Evolutionary conservation across 2,113 vertebrate genomes (phyloP).

Genomic region (Menidia beryllina): DNA sequence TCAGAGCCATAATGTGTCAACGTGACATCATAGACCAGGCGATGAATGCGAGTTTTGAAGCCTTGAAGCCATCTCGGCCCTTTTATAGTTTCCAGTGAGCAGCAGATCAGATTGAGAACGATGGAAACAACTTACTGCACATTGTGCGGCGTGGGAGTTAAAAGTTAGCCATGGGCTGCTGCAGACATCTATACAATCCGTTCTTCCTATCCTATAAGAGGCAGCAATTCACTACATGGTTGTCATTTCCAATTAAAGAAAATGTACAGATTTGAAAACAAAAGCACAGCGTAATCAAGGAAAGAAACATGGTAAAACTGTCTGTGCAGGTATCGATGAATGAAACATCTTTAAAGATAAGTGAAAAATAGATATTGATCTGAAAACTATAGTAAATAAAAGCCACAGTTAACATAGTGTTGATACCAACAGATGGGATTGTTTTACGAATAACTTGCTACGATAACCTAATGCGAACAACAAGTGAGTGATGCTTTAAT

Average conservation of each 20-base stretch:
- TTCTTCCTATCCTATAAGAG: neutral
- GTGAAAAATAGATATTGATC: neutral
- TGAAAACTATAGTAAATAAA: neutral
- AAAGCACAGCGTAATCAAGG: neutral
- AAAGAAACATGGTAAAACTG: neutral
- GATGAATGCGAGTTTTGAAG: neutral
- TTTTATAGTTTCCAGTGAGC: neutral
- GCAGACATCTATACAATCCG: neutral
- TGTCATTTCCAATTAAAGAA: neutral
- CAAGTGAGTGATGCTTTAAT: neutral
- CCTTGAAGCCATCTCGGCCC: neutral
- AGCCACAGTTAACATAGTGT: neutral
- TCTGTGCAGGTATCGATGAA: neutral
- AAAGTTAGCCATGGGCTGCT: no score
- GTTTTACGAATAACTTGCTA: neutral
- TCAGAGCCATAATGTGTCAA: neutral
- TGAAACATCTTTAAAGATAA: neutral
- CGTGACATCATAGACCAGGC: no score
- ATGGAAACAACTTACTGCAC: neutral
- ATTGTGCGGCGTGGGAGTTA: no score
- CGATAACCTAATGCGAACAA: neutral
- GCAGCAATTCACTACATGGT: neutral
- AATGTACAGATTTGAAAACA: neutral
- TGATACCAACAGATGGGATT: no score
- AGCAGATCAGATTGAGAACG: neutral